Evolutionary conservation across 2,888 invertebrate genomes (phyloP), one percentile per base, ranked within the genome.

Genomic region (Tiliacea aurago): DNA sequence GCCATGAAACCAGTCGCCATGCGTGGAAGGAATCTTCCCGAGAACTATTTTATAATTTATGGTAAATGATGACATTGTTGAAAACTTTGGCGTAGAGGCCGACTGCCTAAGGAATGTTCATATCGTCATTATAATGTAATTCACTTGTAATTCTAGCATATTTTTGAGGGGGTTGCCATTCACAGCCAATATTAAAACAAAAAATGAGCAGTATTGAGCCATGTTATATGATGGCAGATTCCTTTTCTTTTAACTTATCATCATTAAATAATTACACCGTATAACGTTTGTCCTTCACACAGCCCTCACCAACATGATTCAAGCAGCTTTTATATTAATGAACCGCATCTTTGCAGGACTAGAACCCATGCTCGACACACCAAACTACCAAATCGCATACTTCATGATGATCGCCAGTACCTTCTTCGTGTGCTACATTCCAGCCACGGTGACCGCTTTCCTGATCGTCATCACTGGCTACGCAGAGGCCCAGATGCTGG

Each of bases 331-430:
- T 43, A 33, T 4, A 53, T 10, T 64, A 33, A 69, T n/a, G 37
- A 66, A 10, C 43, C 7, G 28, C 4, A 61, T 43, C 0, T 51
- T 77, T 68, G 1, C 67, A 86, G 86, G 86, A 23, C 45, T 86
- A 10, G 86, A 86, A 53, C 86, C 86, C 18, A 81, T 78, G 70
- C 84, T 83, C 56, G 84, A 83, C 4, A 70, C 86, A 4, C 86
- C 86, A 4, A 85, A 86, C 59, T 86, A 76, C 45, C 78, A 86
- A 70, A 84, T 86, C 20, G 84, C 86, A 6, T 87, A 68, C 47
- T 33, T 47, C 10, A 59, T 86, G 76, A 83, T 81, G 76, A 43
- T 72, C 0, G 76, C 69, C 0, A 74, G 78, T 0, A 47, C 83
- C 0, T 77, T 72, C 49, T 81, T 83, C 49, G 56, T 83, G 23